Evolutionary conservation across 37 sponge, comb jelly and placozoan species (phyloP).

Genomic region (Hexactinellida sp.): DNA sequence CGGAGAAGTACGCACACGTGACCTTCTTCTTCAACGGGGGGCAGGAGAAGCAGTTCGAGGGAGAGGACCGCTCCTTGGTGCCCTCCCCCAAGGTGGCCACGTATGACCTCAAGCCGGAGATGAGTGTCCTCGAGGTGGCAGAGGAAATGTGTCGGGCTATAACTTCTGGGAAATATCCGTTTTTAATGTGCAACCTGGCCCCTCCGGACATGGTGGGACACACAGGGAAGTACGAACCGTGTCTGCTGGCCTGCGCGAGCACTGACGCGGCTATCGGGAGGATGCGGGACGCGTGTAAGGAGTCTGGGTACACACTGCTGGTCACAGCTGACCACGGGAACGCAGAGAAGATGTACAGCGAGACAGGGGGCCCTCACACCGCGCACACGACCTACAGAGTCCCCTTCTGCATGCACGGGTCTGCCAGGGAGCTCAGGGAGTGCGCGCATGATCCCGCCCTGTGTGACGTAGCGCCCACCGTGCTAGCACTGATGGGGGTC

Average conservation of each 20-base stretch:
- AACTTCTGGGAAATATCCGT: constrained; percentile 53
- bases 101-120: constrained; percentile 90
- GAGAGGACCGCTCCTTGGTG: constrained; percentile 72
- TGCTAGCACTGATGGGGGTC: constrained; percentile 70
- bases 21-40: constrained; percentile 99
- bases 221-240: constrained; percentile 85
- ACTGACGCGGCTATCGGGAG: constrained; percentile 79
- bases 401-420: constrained; percentile 68
- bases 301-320: constrained; percentile 61
- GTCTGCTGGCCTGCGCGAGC: constrained; percentile 66
- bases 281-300: constrained; percentile 60
- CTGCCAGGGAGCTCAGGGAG: constrained; percentile 19
- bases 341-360: constrained; percentile 88
- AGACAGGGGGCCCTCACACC: constrained; percentile 76
- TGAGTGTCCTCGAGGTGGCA: constrained; percentile 83
- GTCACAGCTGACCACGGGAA: constrained; percentile 94
- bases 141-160: constrained; percentile 60
- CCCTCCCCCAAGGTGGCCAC: constrained; percentile 93
- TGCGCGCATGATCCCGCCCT: constrained; percentile 37
- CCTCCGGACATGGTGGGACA: constrained; percentile 99
- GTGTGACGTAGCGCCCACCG: constrained; percentile 88
- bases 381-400: constrained; percentile 88
- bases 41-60: constrained; percentile 45
- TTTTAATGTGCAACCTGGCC: constrained; percentile 97
- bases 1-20: constrained; percentile 99